Conservation (phyloP, 2,888 invertebrate species). For the Polia nebulosa region DNA sequence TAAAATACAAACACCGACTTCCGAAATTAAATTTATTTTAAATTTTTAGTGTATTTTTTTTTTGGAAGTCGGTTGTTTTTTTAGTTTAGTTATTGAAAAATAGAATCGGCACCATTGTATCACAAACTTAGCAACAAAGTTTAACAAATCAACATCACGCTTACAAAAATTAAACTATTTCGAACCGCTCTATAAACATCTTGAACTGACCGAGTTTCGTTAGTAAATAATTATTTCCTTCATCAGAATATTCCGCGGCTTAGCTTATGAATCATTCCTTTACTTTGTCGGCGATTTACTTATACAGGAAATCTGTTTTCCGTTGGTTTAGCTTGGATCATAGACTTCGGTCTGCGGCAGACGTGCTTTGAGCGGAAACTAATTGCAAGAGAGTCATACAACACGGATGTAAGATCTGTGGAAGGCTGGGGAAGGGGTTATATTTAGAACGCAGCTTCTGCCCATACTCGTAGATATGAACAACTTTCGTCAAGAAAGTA, state of each 20-base stretch:
- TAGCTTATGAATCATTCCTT: constrained; percentile 72
- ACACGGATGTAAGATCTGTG: constrained; percentile 70
- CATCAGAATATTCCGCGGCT: constrained; percentile 55
- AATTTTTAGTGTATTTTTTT: too few species aligned
- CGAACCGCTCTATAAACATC: constrained; percentile 36
- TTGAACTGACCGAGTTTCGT: constrained; percentile 36
- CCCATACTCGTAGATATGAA: too few species aligned
- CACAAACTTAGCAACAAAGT: constrained; percentile 38
- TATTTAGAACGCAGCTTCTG: too few species aligned
- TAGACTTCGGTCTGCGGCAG: constrained; percentile 86
- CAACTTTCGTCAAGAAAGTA: too few species aligned
- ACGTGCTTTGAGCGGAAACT: constrained; percentile 90
- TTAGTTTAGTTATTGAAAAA: too few species aligned
- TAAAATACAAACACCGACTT: too few species aligned
- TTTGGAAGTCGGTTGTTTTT: too few species aligned
- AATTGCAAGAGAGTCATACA: constrained; percentile 87
- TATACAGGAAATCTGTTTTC: constrained; percentile 81
- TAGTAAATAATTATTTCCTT: constrained; percentile 60
- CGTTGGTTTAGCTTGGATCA: constrained; percentile 85
- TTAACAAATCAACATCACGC: constrained; percentile 1
- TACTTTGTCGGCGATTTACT: constrained; percentile 76
- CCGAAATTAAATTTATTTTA: too few species aligned
- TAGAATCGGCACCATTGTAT: too few species aligned
- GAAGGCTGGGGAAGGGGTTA: constrained; percentile 4
- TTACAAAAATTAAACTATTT: constrained; percentile 40